Percentiles rank a stretch among this genome's conserved stretches.
phyloP scores from a whole-genome alignment of 2,888 invertebrate genomes.

The Trissonchulus sp. region DNA sequence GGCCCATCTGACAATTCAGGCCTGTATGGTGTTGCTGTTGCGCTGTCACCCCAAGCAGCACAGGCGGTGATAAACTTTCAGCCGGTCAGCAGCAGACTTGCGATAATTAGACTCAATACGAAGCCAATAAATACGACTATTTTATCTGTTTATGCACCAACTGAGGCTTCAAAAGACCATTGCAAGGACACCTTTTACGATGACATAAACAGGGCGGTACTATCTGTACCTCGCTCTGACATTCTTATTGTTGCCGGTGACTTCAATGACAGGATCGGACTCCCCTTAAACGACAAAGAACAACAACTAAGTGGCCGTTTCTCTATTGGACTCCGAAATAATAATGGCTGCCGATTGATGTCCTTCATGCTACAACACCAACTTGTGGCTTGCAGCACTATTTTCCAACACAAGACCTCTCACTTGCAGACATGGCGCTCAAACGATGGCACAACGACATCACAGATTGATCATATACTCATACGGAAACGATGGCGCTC shows the following conservation, averaged over 20 bases:
- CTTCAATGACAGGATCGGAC: neutral
- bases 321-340: no score
- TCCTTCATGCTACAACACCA: no score
- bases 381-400: no score
- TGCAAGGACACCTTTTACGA: neutral
- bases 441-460: no score
- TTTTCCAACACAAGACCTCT: no score
- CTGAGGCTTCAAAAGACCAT: neutral
- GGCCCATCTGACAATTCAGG: neutral
- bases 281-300: no score
- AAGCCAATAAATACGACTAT: neutral
- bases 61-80: neutral
- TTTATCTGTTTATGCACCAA: neutral
- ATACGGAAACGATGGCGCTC: neutral
- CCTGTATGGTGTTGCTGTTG: neutral
- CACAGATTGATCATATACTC: neutral
- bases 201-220: neutral
- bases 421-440: no score
- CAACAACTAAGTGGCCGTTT: no score
- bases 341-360: no score
- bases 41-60: neutral
- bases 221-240: neutral
- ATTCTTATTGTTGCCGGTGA: neutral
- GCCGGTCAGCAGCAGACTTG: neutral
- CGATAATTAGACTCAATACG: neutral